A percentile compares a stretch with the other conserved stretches of the same genome.
Conservation (phyloP, 2,113 vertebrate genomes). For the Cricetomys ansorgei region DNA sequence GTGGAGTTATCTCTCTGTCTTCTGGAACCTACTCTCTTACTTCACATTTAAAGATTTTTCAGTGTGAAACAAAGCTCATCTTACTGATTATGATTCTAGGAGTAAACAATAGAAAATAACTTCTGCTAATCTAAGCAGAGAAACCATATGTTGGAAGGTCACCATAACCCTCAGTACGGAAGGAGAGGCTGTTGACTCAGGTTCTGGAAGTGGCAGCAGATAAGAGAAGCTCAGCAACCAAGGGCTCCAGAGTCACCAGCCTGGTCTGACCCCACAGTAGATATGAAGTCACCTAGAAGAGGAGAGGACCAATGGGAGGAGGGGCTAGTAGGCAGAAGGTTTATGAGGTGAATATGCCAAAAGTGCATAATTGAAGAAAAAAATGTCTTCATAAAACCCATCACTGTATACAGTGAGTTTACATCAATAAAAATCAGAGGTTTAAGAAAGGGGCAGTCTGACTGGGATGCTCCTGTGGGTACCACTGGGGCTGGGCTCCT, state of each 20-base stretch:
- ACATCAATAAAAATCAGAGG: neutral
- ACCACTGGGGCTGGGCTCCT: neutral
- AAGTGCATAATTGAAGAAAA: neutral
- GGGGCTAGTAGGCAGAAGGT: neutral
- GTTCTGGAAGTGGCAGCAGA: neutral
- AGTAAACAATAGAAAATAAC: neutral
- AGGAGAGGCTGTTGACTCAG: neutral
- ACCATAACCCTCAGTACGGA: neutral
- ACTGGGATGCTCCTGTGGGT: neutral
- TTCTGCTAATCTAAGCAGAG: constrained; percentile 21
- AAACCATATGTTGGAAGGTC: neutral
- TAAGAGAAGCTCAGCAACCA: neutral
- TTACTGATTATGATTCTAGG: neutral
- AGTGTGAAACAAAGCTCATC: neutral
- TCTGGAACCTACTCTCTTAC: neutral
- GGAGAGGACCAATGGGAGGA: neutral
- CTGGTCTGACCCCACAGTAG: neutral
- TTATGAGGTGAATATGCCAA: neutral
- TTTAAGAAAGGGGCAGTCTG: neutral
- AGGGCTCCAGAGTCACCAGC: neutral
- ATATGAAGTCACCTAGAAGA: too few species aligned
- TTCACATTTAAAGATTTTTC: neutral
- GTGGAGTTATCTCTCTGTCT: neutral
- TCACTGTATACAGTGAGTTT: neutral
- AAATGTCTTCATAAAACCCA: neutral